Percentiles rank a stretch among this genome's conserved stretches.
These are phyloP conservation scores for Zoroaster sp. DNA, from an alignment of 53 echinoderm and acorn worm species.

Conservation along the genomic window DNA sequence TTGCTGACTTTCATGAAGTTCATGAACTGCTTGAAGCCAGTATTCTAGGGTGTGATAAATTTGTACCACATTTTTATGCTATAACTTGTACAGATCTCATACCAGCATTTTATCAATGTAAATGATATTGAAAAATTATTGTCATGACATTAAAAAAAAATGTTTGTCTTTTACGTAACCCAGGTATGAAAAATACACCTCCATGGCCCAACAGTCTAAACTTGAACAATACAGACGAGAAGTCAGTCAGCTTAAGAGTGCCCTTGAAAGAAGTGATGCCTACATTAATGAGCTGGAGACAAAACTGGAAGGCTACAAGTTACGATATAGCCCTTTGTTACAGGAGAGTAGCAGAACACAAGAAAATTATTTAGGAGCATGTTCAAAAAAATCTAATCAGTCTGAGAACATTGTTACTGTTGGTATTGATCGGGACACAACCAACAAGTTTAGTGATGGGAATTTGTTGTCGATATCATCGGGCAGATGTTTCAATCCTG, in stretches of 20 bases:
- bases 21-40: too few species aligned
- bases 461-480: neutral
- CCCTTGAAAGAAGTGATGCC: slow-evolving; percentile 77
- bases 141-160: too few species aligned
- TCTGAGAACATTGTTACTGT: neutral
- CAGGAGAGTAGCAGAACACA: neutral
- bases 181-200: slow-evolving; percentile 88
- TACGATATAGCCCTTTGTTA: neutral
- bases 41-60: too few species aligned
- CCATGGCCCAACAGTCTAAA: slow-evolving; percentile 75
- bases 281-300: slow-evolving; percentile 86
- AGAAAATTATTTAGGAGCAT: neutral
- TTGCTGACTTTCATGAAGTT: too few species aligned
- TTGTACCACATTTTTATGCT: too few species aligned
- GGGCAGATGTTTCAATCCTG: neutral
- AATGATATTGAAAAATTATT: too few species aligned
- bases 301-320: slow-evolving; percentile 45
- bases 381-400: neutral
- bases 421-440: neutral
- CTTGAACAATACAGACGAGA: slow-evolving; percentile 75
- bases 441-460: neutral
- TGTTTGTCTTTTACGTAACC: neutral
- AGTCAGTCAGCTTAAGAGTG: slow-evolving; percentile 79
- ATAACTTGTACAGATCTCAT: too few species aligned
- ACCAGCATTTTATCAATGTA: too few species aligned